Evolutionary conservation across 2,797 vertebrate genomes (phyloP).

Genomic region (Myotis vivesi): DNA sequence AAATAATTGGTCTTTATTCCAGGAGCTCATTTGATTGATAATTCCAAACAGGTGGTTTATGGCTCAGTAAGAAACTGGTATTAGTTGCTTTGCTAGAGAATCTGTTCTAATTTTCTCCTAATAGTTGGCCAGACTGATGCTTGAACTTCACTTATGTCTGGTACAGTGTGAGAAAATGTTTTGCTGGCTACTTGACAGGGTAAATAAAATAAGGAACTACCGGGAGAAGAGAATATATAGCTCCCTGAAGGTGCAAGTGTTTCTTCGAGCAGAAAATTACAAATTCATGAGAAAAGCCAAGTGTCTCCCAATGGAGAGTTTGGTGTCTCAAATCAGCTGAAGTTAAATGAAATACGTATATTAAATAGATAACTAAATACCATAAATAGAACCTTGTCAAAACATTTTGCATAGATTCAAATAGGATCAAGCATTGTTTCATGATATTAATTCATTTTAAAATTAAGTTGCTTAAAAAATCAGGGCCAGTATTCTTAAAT

Average conservation of each 20-base stretch:
- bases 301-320: slow-evolving; percentile 72
- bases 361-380: slow-evolving; percentile 74
- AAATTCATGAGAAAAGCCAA: slow-evolving; percentile 84
- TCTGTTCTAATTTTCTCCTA: slow-evolving; percentile 65
- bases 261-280: slow-evolving; percentile 86
- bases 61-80: slow-evolving; percentile 21
- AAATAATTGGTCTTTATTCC: slow-evolving; percentile 51
- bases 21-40: slow-evolving; percentile 50
- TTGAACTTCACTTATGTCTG: slow-evolving; percentile 61
- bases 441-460: slow-evolving; percentile 25
- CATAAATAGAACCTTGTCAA: slow-evolving; percentile 59
- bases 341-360: slow-evolving; percentile 78
- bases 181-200: slow-evolving; percentile 79
- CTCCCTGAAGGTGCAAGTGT: slow-evolving; percentile 82
- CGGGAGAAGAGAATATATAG: slow-evolving; percentile 80
- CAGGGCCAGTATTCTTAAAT: slow-evolving; percentile 32
- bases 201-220: slow-evolving; percentile 83
- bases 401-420: slow-evolving; percentile 21
- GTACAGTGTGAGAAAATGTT: slow-evolving; percentile 70
- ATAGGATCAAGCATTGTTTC: slow-evolving; percentile 21
- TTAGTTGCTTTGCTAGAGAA: slow-evolving; percentile 22
- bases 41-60: slow-evolving; percentile 53
- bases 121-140: slow-evolving; percentile 55
- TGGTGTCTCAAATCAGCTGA: slow-evolving; percentile 80
- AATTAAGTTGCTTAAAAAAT: slow-evolving; percentile 30